Conservation (phyloP, 2,797 vertebrate genomes). For the Cryptoblepharus egeriae region DNA sequence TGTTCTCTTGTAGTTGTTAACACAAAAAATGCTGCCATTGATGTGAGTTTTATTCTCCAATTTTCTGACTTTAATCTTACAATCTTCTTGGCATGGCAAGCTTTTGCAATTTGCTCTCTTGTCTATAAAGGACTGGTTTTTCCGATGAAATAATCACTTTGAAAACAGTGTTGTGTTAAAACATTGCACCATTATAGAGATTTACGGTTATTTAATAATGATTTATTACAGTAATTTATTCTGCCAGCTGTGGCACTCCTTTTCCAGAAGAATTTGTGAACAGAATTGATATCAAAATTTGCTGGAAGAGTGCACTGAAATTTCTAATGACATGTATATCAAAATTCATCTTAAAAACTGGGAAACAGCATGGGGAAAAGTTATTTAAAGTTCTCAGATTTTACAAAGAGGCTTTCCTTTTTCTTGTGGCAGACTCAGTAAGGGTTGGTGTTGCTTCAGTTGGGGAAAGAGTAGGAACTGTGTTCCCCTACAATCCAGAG, state of each 20-base stretch:
- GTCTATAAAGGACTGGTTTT: conserved; percentile 59
- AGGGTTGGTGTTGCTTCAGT: conserved; percentile 27
- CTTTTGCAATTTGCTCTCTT: conserved; percentile 75
- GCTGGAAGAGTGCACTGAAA: conserved; percentile 71
- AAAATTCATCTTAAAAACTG: conserved; percentile 68
- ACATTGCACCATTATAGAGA: conserved; percentile 76
- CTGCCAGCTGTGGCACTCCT: conserved; percentile 71
- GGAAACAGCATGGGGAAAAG: conserved; percentile 42
- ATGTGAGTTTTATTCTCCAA: conserved; percentile 74
- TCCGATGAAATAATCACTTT: conserved; percentile 66
- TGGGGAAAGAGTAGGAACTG: conserved; percentile 18
- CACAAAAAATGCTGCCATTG: conserved; percentile 71
- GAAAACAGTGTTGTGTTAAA: conserved; percentile 69
- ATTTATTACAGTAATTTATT: conserved; percentile 80
- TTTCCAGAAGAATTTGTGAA: conserved; percentile 78
- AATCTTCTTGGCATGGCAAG: conserved; percentile 64
- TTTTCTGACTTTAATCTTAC: conserved; percentile 74
- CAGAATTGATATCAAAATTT: conserved; percentile 76
- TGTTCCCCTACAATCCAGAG: no score
- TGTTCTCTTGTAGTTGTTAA: conserved; percentile 65
- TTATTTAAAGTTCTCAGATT: conserved; percentile 39
- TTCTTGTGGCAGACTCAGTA: conserved; percentile 24
- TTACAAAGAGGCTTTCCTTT: conserved; percentile 29
- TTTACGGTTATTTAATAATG: conserved; percentile 82
- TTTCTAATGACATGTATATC: conserved; percentile 72